phyloP scores from a whole-genome alignment of 2,113 vertebrate genomes.

The Clarias batrachus region DNA sequence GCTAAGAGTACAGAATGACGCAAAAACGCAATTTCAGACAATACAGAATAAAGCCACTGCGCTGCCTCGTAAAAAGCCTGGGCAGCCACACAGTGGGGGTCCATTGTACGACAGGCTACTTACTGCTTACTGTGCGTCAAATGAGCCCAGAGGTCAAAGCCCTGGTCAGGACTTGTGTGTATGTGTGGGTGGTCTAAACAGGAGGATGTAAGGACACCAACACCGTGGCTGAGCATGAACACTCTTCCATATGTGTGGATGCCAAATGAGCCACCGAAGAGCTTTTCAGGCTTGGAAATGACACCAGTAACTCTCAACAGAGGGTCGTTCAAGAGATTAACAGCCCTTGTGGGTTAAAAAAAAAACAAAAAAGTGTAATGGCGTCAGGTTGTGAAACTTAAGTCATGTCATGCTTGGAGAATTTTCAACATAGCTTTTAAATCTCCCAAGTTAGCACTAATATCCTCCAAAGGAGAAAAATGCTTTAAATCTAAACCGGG shows the following conservation, averaged over 20 bases:
- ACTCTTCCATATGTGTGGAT: slow-evolving; percentile 30
- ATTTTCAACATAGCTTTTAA: background rate
- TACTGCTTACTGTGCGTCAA: slow-evolving; percentile 42
- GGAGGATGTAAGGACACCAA: slow-evolving; percentile 1
- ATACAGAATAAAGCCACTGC: background rate
- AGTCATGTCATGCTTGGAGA: background rate
- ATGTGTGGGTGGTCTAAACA: slow-evolving; percentile 47
- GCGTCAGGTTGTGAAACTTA: background rate
- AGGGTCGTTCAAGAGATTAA: background rate
- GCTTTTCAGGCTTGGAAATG: background rate
- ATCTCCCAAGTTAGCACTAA: no score
- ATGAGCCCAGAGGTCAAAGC: slow-evolving; percentile 25
- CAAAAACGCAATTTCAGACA: background rate
- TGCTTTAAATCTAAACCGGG: background rate
- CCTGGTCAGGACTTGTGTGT: slow-evolving; percentile 10
- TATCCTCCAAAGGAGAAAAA: background rate
- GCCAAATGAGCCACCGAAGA: slow-evolving; percentile 20
- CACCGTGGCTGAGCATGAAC: slow-evolving; percentile 37
- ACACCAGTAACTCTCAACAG: slow-evolving; percentile 1
- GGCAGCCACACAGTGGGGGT: slow-evolving; percentile 28
- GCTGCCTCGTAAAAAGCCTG: slow-evolving; percentile 14
- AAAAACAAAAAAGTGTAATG: background rate
- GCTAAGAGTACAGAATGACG: background rate
- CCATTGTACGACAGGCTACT: slow-evolving; percentile 25
- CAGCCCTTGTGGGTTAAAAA: background rate